These are phyloP conservation scores for Volucella inanis DNA, from an alignment of 2,888 invertebrate species.

Conservation along the genomic window DNA sequence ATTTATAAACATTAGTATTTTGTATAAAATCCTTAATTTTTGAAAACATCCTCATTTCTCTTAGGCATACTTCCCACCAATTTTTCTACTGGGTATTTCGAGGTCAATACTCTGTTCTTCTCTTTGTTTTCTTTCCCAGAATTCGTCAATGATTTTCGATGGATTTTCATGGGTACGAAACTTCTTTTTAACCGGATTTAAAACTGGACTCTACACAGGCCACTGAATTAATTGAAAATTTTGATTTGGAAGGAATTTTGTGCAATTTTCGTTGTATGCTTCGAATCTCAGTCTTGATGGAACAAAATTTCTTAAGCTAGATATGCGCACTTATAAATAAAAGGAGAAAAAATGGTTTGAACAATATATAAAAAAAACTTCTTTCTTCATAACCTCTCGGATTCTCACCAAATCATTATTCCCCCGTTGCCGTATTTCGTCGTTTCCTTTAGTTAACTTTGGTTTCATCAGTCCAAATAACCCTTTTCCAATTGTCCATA, in stretches of 20 bases:
- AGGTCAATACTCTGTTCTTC: neutral
- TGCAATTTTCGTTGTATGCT: conserved; percentile 11
- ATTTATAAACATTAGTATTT: conserved; percentile 1
- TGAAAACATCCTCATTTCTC: neutral
- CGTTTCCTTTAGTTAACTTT: too few species aligned
- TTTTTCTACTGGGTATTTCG: neutral
- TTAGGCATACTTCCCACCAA: conserved; percentile 3
- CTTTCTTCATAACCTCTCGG: too few species aligned
- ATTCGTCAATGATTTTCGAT: neutral
- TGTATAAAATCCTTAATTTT: neutral
- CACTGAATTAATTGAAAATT: too few species aligned
- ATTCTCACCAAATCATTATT: too few species aligned
- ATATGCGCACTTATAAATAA: conserved; percentile 17
- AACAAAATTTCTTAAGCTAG: conserved; percentile 21
- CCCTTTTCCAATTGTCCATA: too few species aligned
- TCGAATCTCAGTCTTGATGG: conserved; percentile 48
- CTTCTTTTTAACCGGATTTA: conserved; percentile 47
- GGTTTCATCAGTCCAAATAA: too few species aligned
- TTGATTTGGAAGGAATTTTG: neutral
- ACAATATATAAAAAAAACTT: neutral
- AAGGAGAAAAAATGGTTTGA: conserved; percentile 6
- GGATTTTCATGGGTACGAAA: neutral
- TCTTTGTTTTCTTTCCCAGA: neutral
- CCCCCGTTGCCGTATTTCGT: too few species aligned
- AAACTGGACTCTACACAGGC: too few species aligned